Base-by-base conservation (phyloP, 1,140 invertebrate genomes). In the Tribolium castaneum region DNA sequence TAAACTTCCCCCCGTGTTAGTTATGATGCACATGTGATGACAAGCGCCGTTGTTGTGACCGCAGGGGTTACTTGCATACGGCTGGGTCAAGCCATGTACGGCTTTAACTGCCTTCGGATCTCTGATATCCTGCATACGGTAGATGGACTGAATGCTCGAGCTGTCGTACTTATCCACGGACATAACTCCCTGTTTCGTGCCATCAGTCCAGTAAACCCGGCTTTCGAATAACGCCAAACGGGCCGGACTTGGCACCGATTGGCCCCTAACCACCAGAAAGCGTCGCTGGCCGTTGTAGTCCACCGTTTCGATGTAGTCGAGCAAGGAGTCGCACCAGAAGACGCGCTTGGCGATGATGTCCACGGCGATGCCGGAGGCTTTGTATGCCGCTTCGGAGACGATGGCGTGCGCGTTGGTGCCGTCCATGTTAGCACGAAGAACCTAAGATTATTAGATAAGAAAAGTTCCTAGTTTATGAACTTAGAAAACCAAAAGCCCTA, bases 231-330 rank as follows among this genome's bases (percentile, higher is more conserved):
- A 85, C 0, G 96, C 92, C 4, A 99, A 84, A 16, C 95, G 89
- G 0, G 95, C 93, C 0, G 97, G 95, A 12, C 95, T 94, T 0
- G 97, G 97, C 0, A 98, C 96, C 70, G 94, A 90, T 70, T 95
- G 92, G 13, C 97, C 95, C 75, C 95, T 87, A 0, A 97, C 85
- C 1, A 97, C 92, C 83, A 96, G 90, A 50, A 94, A 92, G 39
- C 96, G 89, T 77, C 94, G 90, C 12, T 91, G 89, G 0, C 98
- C 98, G 77, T 98, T 92, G 84, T 99, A 99, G 85, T 99, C 95
- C 1, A 98, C 96, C 0, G 97, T 98, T 85, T 99, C 98, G 78
- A 99, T 99, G 85, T 99, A 99, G 87, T 99, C 98, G 39, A 99
- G 87, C 4, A 98, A 89, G 0, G 95, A 95, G 86, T 99, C 98